Base-by-base conservation (phyloP, 2,888 invertebrate species). In the Tigriopus californicus region DNA sequence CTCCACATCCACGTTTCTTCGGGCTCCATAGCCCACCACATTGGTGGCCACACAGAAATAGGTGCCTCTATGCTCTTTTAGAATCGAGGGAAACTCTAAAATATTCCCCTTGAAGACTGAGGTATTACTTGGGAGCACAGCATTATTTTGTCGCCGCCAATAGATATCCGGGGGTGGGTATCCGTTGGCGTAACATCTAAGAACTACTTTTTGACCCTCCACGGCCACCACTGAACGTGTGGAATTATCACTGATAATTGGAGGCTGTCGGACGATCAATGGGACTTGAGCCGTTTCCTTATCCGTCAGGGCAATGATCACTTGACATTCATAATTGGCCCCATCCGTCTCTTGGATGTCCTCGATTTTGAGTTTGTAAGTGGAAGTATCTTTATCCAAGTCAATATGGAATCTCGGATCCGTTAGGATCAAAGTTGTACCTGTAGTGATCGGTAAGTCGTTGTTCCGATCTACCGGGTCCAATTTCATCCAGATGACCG, bases 281-380 rank as follows among this genome's bases (percentile, higher is more conserved):
- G 85, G 82, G 2, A 90, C 90, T 68, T 85, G 82, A 0, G 88
- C 90, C 0, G 81, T 79, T 40, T 89, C 83, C 69, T 81, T 81
- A 70, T 81, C 87, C 63, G 77, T 83, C 0, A 85, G 75, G 0
- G 86, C 82, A 61, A 89, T 82, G 15, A 89, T 73, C 20, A 91
- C 83, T 69, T 89, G 87, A 67, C 91, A 91, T 64, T 83, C 81
- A 70, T 91, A 91, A 66, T 77, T 79, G 3, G 89, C 90, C 0
- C 89, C 86, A 68, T 91, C 91, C 0, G 87, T 89, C 71, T 91
- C 91, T 73, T 91, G 90, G 58, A 91, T 86, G 67, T 91, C 90
- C 72, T 87, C 89, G 18, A 90, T 81, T 80, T 88, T 20, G 5
- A 90, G 73, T 1, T 83, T 82, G 67, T 82, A 89, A 0, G 86